phyloP scores from a whole-genome alignment of 1,140 invertebrate species.

The Bradynema listronoti region DNA sequence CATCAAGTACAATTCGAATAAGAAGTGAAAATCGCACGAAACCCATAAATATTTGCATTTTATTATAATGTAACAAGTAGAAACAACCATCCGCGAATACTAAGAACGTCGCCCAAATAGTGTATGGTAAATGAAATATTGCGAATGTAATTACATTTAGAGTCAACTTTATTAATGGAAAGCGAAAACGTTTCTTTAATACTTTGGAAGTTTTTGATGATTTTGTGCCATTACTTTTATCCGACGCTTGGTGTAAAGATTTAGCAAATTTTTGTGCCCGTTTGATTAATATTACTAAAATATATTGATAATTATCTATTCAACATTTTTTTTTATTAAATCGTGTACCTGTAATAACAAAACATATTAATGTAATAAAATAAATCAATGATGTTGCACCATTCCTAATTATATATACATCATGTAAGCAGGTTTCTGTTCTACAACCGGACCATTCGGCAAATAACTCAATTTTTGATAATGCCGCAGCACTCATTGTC shows the following conservation, averaged over 20 bases:
- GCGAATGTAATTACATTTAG: conserved; percentile 7
- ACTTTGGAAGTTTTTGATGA: not conserved
- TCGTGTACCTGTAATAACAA: conserved; percentile 6
- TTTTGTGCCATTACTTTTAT: conserved; percentile 7
- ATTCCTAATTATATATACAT: not conserved
- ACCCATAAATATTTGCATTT: conserved; percentile 4
- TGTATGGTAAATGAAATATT: conserved; percentile 5
- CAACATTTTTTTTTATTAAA: conserved; percentile 9
- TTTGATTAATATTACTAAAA: conserved; percentile 1
- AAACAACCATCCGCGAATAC: not conserved
- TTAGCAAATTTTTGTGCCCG: not conserved
- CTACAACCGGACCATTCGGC: conserved; percentile 7
- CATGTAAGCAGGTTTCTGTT: not conserved
- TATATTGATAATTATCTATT: not conserved
- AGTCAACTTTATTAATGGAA: conserved; percentile 4
- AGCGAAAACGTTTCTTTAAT: conserved; percentile 1
- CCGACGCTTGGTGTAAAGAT: not conserved
- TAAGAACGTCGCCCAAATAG: not conserved
- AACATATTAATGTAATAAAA: conserved; percentile 1
- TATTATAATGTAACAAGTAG: not conserved
- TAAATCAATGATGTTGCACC: not conserved
- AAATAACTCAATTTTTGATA: not conserved
- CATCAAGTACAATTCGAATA: not conserved
- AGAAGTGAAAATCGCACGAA: not conserved
- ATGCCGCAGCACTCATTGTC: not conserved